Base-by-base conservation (phyloP, 2,113 vertebrate genomes). In the Tichodroma muraria region DNA sequence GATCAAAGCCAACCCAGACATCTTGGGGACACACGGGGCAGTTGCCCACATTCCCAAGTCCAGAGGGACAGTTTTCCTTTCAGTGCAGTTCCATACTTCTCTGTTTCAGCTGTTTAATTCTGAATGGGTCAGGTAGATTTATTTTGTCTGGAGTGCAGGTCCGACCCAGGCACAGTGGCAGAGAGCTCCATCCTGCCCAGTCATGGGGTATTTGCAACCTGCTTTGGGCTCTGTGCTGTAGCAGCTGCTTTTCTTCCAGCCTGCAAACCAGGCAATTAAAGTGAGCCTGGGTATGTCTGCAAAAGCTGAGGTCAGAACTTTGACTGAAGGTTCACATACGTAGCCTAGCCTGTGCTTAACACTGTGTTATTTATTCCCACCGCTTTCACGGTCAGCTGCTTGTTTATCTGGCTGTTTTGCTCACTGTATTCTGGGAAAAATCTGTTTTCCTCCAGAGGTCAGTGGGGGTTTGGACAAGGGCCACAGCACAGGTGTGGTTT, bases 341-440 rank as follows among this genome's bases (percentile, higher is more conserved):
- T 84, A 80, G 40, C 86, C 88, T 72, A 87, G 80, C 84, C 86
- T 84, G 80, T 69, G 91, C 88, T 90, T 93, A 92, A 91, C 95
- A 89, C 86, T 72, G 52, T 94, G 94, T 93, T 93, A 94, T 95
- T 93, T 95, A 97, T 96, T 93, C 91, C 92, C 80, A 57, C 38
- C 33, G 31, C 52, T 92, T 96, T 93, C 94, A 94, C 5, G 31
- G 83, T 80, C 93, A 93, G 71, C 73, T 85, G 72, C 40, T 86
- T 95, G 82, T 85, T 95, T 94, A 60, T 91, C 79, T 85, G 71
- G 13, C 60, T 86, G 82, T 54, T 90, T 88, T 69, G n/a, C 52
- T 90, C 25, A 6, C 72, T 23, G 44, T 84, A 28, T 90, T 70
- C 60, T 80, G 76, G 88, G 49, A 72, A 88, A 83, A 88, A 76